These are phyloP conservation scores for Drosophila bipectinata DNA, from an alignment of 1,140 invertebrate genomes.

Conservation along the genomic window DNA sequence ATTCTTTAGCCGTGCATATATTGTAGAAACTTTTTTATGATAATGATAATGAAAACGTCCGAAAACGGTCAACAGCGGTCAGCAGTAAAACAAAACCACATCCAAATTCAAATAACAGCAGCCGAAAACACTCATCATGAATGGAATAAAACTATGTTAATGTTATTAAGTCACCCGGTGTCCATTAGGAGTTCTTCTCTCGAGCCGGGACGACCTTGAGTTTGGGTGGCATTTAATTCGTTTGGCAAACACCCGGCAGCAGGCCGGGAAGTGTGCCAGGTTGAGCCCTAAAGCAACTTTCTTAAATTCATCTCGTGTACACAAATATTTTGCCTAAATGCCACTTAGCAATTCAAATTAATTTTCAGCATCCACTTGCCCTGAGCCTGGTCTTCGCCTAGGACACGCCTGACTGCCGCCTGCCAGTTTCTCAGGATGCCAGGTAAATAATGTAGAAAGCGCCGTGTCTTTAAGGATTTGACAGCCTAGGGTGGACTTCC, in stretches of 20 bases:
- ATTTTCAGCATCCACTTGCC: constrained; percentile 32
- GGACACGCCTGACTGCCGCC: constrained; percentile 43
- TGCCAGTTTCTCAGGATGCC: constrained; percentile 44
- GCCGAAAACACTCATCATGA: constrained; percentile 39
- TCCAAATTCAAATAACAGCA: constrained; percentile 30
- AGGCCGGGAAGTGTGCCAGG: background rate
- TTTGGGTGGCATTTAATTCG: constrained; percentile 22
- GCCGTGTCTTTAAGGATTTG: constrained; percentile 1
- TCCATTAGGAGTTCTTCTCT: background rate
- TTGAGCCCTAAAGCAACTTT: constrained; percentile 8
- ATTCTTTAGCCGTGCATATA: constrained; percentile 71
- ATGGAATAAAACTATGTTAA: constrained; percentile 54
- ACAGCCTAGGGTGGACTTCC: constrained; percentile 13
- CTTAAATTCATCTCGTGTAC: constrained; percentile 36
- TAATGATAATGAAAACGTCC: constrained; percentile 59
- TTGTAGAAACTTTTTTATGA: constrained; percentile 72
- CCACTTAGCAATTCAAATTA: constrained; percentile 70
- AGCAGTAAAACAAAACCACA: constrained; percentile 21
- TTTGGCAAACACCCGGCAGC: constrained; percentile 6
- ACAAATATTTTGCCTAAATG: constrained; percentile 66
- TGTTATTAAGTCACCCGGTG: constrained; percentile 41
- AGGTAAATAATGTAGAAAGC: constrained; percentile 39
- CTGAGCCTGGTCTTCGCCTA: constrained; percentile 28
- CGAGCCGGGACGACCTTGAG: constrained; percentile 25
- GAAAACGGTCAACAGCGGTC: constrained; percentile 47